A percentile compares a stretch with the other conserved stretches of the same genome.
These are phyloP conservation scores for Epistrophella euchroma DNA, from an alignment of 2,888 invertebrate species.

Conservation along the genomic window DNA sequence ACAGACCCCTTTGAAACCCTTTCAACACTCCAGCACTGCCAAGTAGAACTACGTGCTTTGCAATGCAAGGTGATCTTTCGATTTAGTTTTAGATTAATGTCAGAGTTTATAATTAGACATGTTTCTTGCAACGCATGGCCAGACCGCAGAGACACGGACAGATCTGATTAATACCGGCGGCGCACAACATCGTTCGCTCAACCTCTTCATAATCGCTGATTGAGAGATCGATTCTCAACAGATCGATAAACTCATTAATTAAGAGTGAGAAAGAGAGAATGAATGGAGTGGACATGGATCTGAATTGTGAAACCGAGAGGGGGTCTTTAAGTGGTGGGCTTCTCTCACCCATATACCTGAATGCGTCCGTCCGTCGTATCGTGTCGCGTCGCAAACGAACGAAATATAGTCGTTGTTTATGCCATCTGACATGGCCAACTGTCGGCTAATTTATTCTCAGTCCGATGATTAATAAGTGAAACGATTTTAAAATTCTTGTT, in stretches of 20 bases:
- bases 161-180: constrained; percentile 66
- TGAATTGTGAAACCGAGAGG: background rate
- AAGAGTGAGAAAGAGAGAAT: background rate
- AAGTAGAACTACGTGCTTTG: background rate
- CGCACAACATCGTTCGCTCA: constrained; percentile 63
- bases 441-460: constrained; percentile 73
- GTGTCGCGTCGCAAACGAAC: constrained; percentile 4
- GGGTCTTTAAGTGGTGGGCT: constrained; percentile 21
- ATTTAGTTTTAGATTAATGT: constrained; percentile 71
- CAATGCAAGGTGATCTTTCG: constrained; percentile 64
- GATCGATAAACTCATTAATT: constrained; percentile 75
- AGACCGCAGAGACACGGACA: constrained; percentile 12
- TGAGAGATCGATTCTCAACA: constrained; percentile 72
- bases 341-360: constrained; percentile 21
- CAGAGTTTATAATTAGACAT: constrained; percentile 75
- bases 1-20: accelerated
- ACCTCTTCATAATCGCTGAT: constrained; percentile 68
- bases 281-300: background rate
- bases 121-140: constrained; percentile 60
- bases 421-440: constrained; percentile 74
- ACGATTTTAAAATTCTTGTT: constrained; percentile 67
- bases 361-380: no score
- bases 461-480: constrained; percentile 70
- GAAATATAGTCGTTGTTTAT: constrained; percentile 72
- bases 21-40: background rate